Evolutionary conservation across 1,140 invertebrate genomes (phyloP).

Genomic region (Diploscapter pachys): DNA sequence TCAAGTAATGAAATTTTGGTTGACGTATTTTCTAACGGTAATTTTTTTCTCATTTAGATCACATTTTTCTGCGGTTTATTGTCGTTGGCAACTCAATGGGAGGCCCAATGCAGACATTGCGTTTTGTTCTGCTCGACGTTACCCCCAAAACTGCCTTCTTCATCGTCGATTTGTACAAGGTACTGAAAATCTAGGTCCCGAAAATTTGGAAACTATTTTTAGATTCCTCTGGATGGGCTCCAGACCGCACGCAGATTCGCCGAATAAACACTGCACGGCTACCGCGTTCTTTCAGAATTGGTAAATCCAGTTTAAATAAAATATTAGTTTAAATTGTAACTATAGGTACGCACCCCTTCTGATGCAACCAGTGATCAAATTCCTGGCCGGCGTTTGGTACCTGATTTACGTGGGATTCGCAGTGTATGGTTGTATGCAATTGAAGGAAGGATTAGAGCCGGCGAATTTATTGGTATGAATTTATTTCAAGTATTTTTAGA

Average conservation of each 20-base stretch:
- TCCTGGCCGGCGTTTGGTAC: conserved; percentile 49
- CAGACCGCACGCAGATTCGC: conserved; percentile 41
- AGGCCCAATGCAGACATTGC: conserved; percentile 49
- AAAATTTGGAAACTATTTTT: conserved; percentile 16
- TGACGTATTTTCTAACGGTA: not conserved
- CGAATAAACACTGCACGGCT: conserved; percentile 35
- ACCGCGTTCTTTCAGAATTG: conserved; percentile 52
- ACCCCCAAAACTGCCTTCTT: conserved; percentile 23
- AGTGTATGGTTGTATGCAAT: conserved; percentile 55
- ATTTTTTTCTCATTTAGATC: conserved; percentile 38
- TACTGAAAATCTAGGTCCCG: not conserved
- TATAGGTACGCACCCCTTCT: conserved; percentile 53
- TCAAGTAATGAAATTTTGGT: conserved; percentile 64
- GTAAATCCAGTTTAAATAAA: conserved; percentile 1
- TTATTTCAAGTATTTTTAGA: not conserved
- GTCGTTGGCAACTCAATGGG: conserved; percentile 46
- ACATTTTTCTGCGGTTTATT: conserved; percentile 54
- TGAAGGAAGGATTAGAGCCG: conserved; percentile 55
- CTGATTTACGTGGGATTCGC: conserved; percentile 47
- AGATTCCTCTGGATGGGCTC: conserved; percentile 50
- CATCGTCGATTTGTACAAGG: not conserved
- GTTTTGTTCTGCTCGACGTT: conserved; percentile 44
- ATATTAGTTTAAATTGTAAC: not conserved
- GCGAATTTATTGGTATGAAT: conserved; percentile 49
- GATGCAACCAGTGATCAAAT: conserved; percentile 52